These are phyloP conservation scores for Crotalus horridus DNA, from an alignment of 2,113 vertebrate species.

Conservation along the genomic window DNA sequence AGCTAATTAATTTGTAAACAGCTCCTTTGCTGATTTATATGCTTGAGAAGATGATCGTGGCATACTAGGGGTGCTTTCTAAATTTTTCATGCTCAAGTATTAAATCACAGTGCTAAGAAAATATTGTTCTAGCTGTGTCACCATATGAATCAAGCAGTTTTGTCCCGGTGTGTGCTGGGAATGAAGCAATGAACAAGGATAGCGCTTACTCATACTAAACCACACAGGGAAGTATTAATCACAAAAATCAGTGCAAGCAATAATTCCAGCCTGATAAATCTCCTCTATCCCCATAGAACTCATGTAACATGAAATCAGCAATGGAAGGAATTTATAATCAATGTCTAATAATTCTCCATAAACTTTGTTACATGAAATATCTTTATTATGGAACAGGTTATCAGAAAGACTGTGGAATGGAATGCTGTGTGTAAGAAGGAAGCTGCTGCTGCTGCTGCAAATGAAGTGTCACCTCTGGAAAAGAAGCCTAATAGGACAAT, in stretches of 20 bases:
- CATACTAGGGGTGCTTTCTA: background rate
- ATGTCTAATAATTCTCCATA: background rate
- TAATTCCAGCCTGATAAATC: background rate
- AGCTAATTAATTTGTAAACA: background rate
- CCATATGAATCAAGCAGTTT: background rate
- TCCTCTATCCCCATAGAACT: background rate
- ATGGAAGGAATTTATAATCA: background rate
- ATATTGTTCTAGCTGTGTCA: background rate
- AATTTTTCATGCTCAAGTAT: background rate
- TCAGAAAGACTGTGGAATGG: background rate
- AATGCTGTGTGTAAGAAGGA: background rate
- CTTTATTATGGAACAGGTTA: background rate
- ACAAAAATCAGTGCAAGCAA: background rate
- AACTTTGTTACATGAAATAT: background rate
- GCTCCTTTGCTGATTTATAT: background rate
- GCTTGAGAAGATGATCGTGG: background rate
- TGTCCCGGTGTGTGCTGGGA: background rate
- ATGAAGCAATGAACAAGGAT: background rate
- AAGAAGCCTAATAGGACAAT: background rate
- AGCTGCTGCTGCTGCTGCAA: background rate
- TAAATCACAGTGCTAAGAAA: background rate
- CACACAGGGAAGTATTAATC: background rate
- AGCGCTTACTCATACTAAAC: background rate
- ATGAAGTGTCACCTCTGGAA: background rate
- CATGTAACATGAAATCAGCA: background rate